phyloP scores from a whole-genome alignment of 2,113 vertebrate genomes.

The Varanus komodoensis region DNA sequence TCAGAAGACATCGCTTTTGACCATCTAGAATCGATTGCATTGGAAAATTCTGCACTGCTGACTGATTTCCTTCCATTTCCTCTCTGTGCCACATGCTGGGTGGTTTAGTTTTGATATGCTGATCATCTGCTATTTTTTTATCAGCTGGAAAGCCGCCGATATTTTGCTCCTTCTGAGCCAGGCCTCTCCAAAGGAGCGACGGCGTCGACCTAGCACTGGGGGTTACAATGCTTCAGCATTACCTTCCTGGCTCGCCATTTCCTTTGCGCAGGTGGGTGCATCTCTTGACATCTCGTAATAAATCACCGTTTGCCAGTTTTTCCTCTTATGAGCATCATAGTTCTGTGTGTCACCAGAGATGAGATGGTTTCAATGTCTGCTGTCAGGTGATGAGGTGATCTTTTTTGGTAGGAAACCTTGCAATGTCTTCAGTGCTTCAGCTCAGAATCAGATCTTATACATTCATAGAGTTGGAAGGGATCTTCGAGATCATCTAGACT shows the following conservation, averaged over 20 bases:
- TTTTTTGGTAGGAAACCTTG: not conserved
- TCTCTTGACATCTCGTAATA: not conserved
- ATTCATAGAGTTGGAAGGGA: not conserved
- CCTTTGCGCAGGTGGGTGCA: not conserved
- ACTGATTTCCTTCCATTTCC: too few relatives aligned
- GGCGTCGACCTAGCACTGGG: not conserved
- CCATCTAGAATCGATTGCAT: not conserved
- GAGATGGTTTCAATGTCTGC: not conserved
- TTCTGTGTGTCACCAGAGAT: not conserved
- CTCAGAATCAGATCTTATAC: not conserved
- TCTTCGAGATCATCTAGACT: not conserved
- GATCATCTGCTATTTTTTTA: too few relatives aligned
- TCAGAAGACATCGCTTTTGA: not conserved
- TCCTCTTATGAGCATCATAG: not conserved
- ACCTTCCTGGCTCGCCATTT: not conserved
- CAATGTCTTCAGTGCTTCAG: not conserved
- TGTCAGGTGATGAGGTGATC: not conserved
- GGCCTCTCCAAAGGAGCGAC: too few relatives aligned
- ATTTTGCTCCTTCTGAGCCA: too few relatives aligned
- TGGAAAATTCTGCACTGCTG: too few relatives aligned
- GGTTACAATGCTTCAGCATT: accelerated
- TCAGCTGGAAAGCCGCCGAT: too few relatives aligned
- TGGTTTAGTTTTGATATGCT: too few relatives aligned
- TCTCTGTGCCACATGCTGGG: too few relatives aligned
- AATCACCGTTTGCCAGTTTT: not conserved